A percentile compares a stretch with the other conserved stretches of the same genome.
Conservation (phyloP, 2,113 vertebrate genomes). For the Triplophysa rosa region DNA sequence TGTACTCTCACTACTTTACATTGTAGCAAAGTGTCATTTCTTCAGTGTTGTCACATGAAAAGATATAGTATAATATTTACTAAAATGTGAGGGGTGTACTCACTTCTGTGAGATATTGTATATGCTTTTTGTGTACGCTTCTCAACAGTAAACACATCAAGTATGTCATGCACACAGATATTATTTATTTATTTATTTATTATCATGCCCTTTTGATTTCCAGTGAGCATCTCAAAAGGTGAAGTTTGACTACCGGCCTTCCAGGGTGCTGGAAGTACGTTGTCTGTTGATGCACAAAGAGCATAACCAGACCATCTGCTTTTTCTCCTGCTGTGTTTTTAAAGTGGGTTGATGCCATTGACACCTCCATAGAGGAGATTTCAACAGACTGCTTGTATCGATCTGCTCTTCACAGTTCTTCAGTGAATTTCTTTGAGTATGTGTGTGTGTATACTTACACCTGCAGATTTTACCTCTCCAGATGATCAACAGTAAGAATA, state of each 20-base stretch:
- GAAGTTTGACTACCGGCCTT: background rate
- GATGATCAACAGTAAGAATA: background rate
- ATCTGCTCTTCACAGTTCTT: background rate
- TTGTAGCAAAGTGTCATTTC: no score
- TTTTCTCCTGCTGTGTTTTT: background rate
- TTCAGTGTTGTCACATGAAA: no score
- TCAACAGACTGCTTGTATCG: conserved; percentile 1
- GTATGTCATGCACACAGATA: no score
- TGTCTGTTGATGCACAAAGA: background rate
- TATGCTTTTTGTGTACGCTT: no score
- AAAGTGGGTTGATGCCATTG: conserved; percentile 1
- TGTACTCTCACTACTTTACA: no score
- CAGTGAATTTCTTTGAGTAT: background rate
- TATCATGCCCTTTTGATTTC: no score
- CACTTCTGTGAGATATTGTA: no score
- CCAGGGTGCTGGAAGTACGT: background rate
- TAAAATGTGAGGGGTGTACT: no score
- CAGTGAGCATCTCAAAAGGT: background rate
- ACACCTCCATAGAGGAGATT: background rate
- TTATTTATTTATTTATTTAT: no score
- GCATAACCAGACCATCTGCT: background rate
- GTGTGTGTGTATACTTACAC: background rate
- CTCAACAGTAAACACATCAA: no score
- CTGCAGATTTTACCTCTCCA: no score
- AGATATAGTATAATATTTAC: no score